Evolutionary conservation across 2,888 invertebrate species (phyloP).

Genomic region (Acanthosepion lycidas): DNA sequence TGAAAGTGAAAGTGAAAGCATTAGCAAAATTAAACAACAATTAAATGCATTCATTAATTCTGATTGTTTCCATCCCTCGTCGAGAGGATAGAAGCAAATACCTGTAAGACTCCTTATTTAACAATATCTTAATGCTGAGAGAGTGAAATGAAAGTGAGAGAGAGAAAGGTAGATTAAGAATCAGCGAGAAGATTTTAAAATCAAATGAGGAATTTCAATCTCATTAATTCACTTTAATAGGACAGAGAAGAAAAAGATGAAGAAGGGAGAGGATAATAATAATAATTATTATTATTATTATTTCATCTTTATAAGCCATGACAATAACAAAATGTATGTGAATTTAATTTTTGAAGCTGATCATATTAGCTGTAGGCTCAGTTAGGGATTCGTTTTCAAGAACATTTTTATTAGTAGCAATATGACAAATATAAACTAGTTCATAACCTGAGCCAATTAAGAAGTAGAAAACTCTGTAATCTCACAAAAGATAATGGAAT

Average conservation of each 20-base stretch:
- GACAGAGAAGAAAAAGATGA: background rate
- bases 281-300: background rate
- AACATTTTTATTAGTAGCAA: background rate
- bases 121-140: background rate
- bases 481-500: background rate
- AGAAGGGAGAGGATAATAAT: background rate
- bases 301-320: background rate
- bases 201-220: slow-evolving; percentile 33
- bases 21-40: background rate
- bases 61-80: background rate
- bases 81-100: slow-evolving; percentile 2
- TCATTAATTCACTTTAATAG: background rate
- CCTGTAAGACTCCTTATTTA: slow-evolving; percentile 18
- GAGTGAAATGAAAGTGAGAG: background rate
- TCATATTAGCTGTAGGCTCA: background rate
- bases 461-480: background rate
- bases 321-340: background rate
- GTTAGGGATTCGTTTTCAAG: background rate
- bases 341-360: background rate
- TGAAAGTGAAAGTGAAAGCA: background rate
- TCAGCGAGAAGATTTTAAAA: background rate
- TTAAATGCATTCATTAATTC: background rate
- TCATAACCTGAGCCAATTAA: background rate
- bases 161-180: background rate
- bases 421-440: background rate